Evolutionary conservation across 1,140 invertebrate genomes (phyloP).

Genomic region (Wiebesia pumilae): DNA sequence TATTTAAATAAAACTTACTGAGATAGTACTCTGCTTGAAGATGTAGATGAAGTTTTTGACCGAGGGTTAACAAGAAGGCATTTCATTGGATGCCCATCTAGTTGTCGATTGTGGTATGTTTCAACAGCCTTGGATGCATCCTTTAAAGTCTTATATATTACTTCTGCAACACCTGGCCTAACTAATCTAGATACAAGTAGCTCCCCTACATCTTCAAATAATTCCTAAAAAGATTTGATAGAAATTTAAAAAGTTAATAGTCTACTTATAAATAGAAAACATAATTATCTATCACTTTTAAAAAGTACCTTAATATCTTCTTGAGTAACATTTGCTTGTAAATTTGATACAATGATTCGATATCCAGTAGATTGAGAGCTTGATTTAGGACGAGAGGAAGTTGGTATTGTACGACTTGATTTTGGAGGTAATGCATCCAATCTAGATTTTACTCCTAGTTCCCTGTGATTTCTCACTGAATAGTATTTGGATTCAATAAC

Average conservation of each 20-base stretch:
- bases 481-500: conserved; percentile 71
- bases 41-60: conserved; percentile 78
- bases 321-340: conserved; percentile 88
- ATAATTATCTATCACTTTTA: background rate
- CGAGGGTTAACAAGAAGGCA: conserved; percentile 84
- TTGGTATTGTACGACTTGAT: conserved; percentile 71
- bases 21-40: conserved; percentile 70
- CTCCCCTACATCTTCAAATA: conserved; percentile 94
- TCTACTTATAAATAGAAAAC: background rate
- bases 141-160: conserved; percentile 88
- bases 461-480: conserved; percentile 62
- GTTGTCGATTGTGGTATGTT: conserved; percentile 92
- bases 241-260: background rate
- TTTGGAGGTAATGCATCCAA: conserved; percentile 72
- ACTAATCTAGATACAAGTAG: conserved; percentile 88
- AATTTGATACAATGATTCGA: conserved; percentile 90
- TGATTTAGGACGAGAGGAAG: conserved; percentile 75
- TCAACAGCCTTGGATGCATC: conserved; percentile 92
- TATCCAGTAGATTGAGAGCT: conserved; percentile 78
- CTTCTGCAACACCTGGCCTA: conserved; percentile 90
- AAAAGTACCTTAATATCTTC: conserved; percentile 87
- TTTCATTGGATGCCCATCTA: conserved; percentile 90
- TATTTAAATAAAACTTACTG: conserved; percentile 64
- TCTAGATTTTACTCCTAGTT: conserved; percentile 72
- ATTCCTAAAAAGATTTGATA: conserved; percentile 77